These are phyloP conservation scores for Timema cristinae DNA, from an alignment of 2,888 invertebrate genomes.

Conservation along the genomic window DNA sequence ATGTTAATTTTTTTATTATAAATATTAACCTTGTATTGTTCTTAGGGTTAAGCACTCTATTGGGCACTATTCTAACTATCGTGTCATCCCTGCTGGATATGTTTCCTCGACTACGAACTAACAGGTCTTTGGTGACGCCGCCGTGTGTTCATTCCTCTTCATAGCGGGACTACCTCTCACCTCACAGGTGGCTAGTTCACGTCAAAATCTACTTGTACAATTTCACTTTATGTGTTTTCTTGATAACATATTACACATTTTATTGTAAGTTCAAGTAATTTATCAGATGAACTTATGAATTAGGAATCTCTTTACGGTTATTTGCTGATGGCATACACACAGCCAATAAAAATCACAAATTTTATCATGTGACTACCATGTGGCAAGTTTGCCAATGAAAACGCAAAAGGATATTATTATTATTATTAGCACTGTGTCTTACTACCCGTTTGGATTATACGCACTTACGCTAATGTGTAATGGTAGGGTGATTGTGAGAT, in stretches of 20 bases:
- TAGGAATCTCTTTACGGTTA: too few species aligned
- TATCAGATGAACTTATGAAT: too few species aligned
- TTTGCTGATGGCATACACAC: too few species aligned
- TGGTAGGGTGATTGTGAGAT: too few species aligned
- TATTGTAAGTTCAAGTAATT: too few species aligned
- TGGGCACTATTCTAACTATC: constrained; percentile 8
- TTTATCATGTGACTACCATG: too few species aligned
- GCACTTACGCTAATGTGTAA: too few species aligned
- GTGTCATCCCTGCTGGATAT: constrained; percentile 3
- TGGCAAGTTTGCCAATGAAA: not conserved
- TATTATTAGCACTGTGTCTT: too few species aligned
- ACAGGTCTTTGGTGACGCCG: constrained; percentile 13
- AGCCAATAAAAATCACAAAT: too few species aligned
- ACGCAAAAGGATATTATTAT: not conserved
- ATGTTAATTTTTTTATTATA: too few species aligned
- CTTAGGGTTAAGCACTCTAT: constrained; percentile 16
- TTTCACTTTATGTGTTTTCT: not conserved
- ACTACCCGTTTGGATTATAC: too few species aligned
- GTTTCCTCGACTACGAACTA: not conserved
- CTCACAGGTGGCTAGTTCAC: constrained; percentile 16
- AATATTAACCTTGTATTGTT: constrained; percentile 3
- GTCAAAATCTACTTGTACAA: not conserved
- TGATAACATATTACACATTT: too few species aligned
- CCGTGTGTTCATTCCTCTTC: constrained; percentile 2
- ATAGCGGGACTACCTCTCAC: constrained; percentile 16